These are phyloP conservation scores for Drepana falcataria DNA, from an alignment of 2,888 invertebrate species.

Conservation along the genomic window DNA sequence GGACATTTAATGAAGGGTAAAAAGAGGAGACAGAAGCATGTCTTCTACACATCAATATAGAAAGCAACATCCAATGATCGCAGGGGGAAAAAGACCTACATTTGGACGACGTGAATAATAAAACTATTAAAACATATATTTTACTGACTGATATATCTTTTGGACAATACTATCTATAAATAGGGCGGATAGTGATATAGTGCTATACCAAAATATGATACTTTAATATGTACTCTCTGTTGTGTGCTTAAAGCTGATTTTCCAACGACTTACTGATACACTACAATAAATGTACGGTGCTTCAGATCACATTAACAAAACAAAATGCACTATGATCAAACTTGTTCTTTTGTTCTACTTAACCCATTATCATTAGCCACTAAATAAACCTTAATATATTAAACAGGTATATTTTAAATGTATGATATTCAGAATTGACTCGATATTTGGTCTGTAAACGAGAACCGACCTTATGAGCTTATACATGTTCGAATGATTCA, in stretches of 20 bases:
- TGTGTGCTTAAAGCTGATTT: conserved; percentile 59
- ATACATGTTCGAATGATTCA: conserved; percentile 7
- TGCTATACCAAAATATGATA: conserved; percentile 66
- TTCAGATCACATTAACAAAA: conserved; percentile 78
- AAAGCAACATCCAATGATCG: background rate
- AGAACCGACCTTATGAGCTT: conserved; percentile 38
- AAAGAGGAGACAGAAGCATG: background rate
- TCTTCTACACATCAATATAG: background rate
- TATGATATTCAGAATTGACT: conserved; percentile 73
- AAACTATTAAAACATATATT: background rate
- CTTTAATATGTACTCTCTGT: conserved; percentile 53
- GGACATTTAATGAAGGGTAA: background rate
- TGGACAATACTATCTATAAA: conserved; percentile 49
- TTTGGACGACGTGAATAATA: background rate
- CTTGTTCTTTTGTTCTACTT: conserved; percentile 36
- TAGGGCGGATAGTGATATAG: conserved; percentile 69
- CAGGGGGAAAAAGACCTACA: background rate
- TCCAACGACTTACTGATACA: conserved; percentile 25
- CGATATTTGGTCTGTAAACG: conserved; percentile 64
- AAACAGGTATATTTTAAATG: conserved; percentile 53
- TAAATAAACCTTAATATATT: conserved; percentile 56
- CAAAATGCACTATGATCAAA: conserved; percentile 54
- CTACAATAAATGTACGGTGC: conserved; percentile 37
- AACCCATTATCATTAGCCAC: conserved; percentile 46
- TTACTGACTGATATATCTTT: background rate